phyloP scores from a whole-genome alignment of 1,140 invertebrate species.

The Holcopasites calliopsidis region DNA sequence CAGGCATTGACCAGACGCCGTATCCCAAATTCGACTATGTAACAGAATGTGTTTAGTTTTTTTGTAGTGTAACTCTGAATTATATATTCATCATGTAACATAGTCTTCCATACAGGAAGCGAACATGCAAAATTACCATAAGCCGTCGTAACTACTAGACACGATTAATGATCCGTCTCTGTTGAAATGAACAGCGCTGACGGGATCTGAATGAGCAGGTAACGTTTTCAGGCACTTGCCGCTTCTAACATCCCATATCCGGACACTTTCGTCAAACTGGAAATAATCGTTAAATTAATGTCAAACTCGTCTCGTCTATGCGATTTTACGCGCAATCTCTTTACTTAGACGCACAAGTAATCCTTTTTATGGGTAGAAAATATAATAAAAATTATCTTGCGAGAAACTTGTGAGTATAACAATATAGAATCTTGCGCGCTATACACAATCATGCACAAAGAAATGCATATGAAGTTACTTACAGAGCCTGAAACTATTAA shows the following conservation, averaged over 20 bases:
- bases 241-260: constrained; percentile 99
- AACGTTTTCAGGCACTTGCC: constrained; percentile 99
- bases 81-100: background rate
- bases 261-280: constrained; percentile 98
- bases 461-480: constrained; percentile 71
- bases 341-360: background rate
- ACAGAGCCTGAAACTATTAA: constrained; percentile 98
- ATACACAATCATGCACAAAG: background rate
- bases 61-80: background rate
- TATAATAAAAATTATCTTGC: background rate
- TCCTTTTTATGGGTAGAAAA: constrained; percentile 5
- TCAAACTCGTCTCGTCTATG: background rate
- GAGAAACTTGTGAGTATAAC: background rate
- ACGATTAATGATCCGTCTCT: constrained; percentile 99
- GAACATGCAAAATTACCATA: constrained; percentile 87
- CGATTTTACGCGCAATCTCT: background rate
- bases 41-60: constrained; percentile 50
- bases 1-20: constrained; percentile 98
- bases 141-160: constrained; percentile 99
- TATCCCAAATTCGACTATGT: constrained; percentile 99
- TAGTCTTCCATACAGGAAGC: background rate
- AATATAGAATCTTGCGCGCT: background rate
- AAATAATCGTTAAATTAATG: constrained; percentile 40
- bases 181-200: constrained; percentile 99
- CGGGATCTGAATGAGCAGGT: constrained; percentile 99